Conservation (phyloP, 2,113 vertebrate species). For the Seriola rivoliana region DNA sequence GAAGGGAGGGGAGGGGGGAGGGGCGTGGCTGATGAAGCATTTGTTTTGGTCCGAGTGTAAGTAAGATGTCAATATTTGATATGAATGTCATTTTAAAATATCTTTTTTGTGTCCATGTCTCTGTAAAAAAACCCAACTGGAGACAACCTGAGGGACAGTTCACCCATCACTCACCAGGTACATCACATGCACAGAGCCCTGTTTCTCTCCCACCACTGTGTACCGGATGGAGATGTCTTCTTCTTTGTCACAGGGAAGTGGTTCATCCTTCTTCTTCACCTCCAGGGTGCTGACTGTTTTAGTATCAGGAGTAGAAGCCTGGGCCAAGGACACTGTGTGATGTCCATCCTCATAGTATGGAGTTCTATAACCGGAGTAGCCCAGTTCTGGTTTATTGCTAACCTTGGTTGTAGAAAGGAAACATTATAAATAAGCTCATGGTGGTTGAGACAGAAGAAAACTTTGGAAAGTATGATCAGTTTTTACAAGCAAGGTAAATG, state of each 20-base stretch:
- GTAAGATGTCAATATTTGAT: background rate
- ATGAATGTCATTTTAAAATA: background rate
- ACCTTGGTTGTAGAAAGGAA: slow-evolving; percentile 55
- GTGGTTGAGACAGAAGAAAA: background rate
- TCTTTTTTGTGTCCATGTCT: background rate
- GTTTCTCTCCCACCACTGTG: slow-evolving; percentile 68
- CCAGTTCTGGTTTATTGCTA: background rate
- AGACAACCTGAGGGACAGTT: background rate
- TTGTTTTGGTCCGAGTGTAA: no score
- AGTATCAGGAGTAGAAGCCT: slow-evolving; percentile 21
- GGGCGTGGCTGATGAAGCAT: no score
- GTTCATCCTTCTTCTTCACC: slow-evolving; percentile 48
- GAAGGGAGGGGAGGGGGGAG: no score
- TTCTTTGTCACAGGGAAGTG: slow-evolving; percentile 66
- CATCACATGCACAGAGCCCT: slow-evolving; percentile 59
- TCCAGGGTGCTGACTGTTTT: slow-evolving; percentile 68
- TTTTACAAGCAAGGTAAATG: background rate
- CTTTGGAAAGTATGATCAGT: accelerated
- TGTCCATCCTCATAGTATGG: background rate
- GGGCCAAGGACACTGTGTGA: slow-evolving; percentile 8
- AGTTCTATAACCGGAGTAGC: accelerated
- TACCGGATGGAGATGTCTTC: slow-evolving; percentile 66
- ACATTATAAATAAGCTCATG: background rate
- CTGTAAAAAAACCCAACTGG: background rate
- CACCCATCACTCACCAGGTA: slow-evolving; percentile 74